Evolutionary conservation across 2,113 vertebrate species (phyloP), one percentile per base, ranked within the genome.

Genomic region (Halichoeres trimaculatus): DNA sequence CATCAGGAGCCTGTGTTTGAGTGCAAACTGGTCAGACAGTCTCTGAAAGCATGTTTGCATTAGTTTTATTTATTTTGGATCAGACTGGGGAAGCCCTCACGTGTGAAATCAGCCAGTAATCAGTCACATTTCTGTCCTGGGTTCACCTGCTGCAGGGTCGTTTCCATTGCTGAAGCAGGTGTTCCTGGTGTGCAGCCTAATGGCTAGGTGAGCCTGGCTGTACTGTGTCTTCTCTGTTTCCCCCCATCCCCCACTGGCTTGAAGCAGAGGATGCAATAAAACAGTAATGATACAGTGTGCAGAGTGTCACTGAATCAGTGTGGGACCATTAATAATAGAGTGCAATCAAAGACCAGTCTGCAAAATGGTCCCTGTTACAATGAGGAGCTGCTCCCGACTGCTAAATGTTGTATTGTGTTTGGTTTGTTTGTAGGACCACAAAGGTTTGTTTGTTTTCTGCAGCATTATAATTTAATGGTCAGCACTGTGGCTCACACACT

Each of bases 191-290:
- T 85, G 58, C 67, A 30, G 71, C 77, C 76, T 71, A 58, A 73
- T 59, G 77, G 23, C 51, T 69, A 76, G 81, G 81, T 76, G 75
- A 85, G 64, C 36, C 58, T 59, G 79, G 51, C 76, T 81, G 71
- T 59, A 60, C 63, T 6, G 26, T 56, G 84, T 86, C 74, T 62
- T 69, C 64, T 4, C 43, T 7, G 54, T 69, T 45, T 68, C 24
- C 70, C 70, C 87, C 86, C 88, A 86, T 85, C 87, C 89, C 91
- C 91, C 86, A 84, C 35, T 78, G 48, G 74, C 80, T 68, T 14
- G 50, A 23, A 60, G 69, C 57, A 63, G 72, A 78, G 86, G 85
- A 88, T 76, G 87, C 80, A 76, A 59, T 85, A 68, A 87, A 88
- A 76, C 54, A 83, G 77, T 82, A 81, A 86, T 74, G 86, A 87